A percentile compares a stretch with the other conserved stretches of the same genome.
Evolutionary conservation across 2,888 invertebrate genomes (phyloP).

Genomic region (Tetrapedia diversipes): DNA sequence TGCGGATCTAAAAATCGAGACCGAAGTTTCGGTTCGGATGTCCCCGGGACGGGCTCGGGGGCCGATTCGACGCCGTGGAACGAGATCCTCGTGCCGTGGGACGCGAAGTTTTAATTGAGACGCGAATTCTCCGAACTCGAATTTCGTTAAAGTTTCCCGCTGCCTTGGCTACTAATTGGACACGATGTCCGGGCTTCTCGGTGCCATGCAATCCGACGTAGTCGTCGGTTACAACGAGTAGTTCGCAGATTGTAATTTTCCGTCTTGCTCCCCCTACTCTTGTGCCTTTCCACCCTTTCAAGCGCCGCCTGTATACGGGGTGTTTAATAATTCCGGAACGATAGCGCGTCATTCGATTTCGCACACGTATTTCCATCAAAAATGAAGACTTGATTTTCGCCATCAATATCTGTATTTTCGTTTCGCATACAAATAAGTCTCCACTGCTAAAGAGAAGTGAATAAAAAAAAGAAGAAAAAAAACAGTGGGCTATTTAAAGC

Average conservation of each 20-base stretch:
- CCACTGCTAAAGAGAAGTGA: too few relatives aligned
- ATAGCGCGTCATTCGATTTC: not conserved
- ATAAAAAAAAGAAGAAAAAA: too few relatives aligned
- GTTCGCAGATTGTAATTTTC: slow-evolving; percentile 71
- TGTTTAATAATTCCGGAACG: not conserved
- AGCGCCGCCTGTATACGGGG: slow-evolving; percentile 1
- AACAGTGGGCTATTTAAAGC: not conserved
- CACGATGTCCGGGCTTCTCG: slow-evolving; percentile 67
- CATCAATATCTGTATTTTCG: too few relatives aligned
- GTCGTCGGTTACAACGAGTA: slow-evolving; percentile 60
- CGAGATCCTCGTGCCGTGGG: slow-evolving; percentile 3
- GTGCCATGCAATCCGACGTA: slow-evolving; percentile 60
- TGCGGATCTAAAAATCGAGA: slow-evolving; percentile 28
- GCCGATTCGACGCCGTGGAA: not conserved
- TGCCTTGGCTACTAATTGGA: slow-evolving; percentile 74
- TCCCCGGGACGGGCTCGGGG: not conserved
- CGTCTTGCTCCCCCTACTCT: slow-evolving; percentile 38
- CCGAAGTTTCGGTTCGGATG: not conserved
- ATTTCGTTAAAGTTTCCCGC: slow-evolving; percentile 74
- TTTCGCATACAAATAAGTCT: too few relatives aligned
- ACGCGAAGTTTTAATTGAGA: slow-evolving; percentile 59
- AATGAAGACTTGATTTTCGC: too few relatives aligned
- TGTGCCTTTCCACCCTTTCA: not conserved
- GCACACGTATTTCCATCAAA: too few relatives aligned
- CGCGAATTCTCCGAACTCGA: slow-evolving; percentile 69